These are phyloP conservation scores for Dendrolimus pini DNA, from an alignment of 2,888 invertebrate species.

Conservation along the genomic window DNA sequence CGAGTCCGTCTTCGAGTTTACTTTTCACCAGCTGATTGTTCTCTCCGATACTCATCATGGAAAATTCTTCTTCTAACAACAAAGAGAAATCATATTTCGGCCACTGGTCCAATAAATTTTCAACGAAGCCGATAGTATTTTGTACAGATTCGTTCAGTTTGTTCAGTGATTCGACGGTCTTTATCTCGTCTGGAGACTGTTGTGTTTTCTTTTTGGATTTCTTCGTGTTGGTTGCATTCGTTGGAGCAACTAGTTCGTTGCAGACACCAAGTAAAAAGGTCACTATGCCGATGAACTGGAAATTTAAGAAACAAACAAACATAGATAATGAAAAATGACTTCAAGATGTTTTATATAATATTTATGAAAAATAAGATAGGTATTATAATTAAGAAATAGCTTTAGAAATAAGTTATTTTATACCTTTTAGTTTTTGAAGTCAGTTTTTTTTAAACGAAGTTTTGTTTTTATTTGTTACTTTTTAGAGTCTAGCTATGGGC, in stretches of 20 bases:
- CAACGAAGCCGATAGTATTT: constrained; percentile 44
- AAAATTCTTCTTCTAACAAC: constrained; percentile 51
- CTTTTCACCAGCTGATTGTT: constrained; percentile 54
- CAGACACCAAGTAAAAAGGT: constrained; percentile 75
- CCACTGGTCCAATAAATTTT: constrained; percentile 60
- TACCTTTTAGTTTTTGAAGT: no score
- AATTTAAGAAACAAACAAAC: neutral
- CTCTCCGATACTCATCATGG: constrained; percentile 41
- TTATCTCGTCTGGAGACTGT: constrained; percentile 59
- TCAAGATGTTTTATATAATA: neutral
- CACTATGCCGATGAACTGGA: constrained; percentile 75
- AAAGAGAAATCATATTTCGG: constrained; percentile 39
- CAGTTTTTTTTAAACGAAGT: no score
- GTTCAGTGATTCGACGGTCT: constrained; percentile 43
- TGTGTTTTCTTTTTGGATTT: constrained; percentile 76
- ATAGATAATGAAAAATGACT: no score
- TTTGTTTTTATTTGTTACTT: no score
- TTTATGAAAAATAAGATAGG: neutral
- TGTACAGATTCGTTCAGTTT: constrained; percentile 49
- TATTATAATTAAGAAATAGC: no score
- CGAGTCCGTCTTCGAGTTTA: constrained; percentile 66
- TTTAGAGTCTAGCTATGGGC: no score
- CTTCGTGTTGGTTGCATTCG: constrained; percentile 67
- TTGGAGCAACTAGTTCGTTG: constrained; percentile 66
- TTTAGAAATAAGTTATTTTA: no score